phyloP scores from a whole-genome alignment of 2,797 vertebrate genomes.

The Oreochromis grahami region DNA sequence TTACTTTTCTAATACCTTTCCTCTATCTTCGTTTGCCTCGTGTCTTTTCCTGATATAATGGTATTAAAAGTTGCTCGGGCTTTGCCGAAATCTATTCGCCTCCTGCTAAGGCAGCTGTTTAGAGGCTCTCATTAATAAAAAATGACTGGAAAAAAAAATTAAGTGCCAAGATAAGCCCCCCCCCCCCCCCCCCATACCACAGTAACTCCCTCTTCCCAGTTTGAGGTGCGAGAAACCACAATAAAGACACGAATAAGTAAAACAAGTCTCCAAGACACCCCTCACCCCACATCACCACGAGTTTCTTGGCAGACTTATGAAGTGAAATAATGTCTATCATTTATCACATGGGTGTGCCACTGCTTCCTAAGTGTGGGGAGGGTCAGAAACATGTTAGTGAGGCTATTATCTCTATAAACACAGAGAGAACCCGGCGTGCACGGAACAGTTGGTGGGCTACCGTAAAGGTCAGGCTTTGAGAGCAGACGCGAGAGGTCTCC shows the following conservation, averaged over 20 bases:
- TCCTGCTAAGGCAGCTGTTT: constrained; percentile 57
- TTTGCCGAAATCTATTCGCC: constrained; percentile 52
- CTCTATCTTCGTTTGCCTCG: constrained; percentile 48
- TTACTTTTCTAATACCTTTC: constrained; percentile 35
- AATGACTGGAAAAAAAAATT: constrained; percentile 37
- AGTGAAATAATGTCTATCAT: constrained; percentile 49
- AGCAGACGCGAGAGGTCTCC: constrained; percentile 1
- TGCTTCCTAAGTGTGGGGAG: not conserved
- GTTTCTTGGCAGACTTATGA: constrained; percentile 19
- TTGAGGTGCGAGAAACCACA: constrained; percentile 17
- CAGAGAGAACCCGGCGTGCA: not conserved
- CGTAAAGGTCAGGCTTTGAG: constrained; percentile 54
- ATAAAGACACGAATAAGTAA: constrained; percentile 16
- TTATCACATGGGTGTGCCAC: constrained; percentile 15
- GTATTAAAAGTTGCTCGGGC: constrained; percentile 44
- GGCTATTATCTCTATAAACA: constrained; percentile 49
- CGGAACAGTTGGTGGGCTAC: constrained; percentile 38
- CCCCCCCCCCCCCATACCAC: not conserved
- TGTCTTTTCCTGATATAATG: constrained; percentile 35
- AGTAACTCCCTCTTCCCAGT: constrained; percentile 4
- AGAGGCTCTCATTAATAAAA: constrained; percentile 61
- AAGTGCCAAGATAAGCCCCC: constrained; percentile 23
- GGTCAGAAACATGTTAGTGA: constrained; percentile 3
- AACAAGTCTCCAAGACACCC: not conserved
- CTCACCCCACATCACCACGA: not conserved